A percentile compares a stretch with the other conserved stretches of the same genome.
Conservation (phyloP, 2,888 invertebrate genomes). For the Spatulosminthurus flaviceps region DNA sequence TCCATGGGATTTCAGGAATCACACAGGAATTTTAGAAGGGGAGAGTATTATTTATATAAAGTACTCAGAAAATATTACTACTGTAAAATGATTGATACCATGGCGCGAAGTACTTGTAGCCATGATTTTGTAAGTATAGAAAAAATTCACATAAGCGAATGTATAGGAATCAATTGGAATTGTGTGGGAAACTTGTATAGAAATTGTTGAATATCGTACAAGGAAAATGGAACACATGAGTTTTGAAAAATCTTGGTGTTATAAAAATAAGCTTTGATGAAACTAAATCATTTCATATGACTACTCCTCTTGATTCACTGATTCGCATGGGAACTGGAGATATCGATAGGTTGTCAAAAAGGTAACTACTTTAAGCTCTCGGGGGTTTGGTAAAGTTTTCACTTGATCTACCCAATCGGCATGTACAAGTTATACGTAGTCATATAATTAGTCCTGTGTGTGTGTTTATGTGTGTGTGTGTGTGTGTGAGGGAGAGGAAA, state of each 20-base stretch:
- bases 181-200: slow-evolving; percentile 18
- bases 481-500: not conserved
- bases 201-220: slow-evolving; percentile 4
- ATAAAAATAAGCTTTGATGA: not conserved
- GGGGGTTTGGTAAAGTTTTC: not conserved
- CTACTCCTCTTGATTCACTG: not conserved
- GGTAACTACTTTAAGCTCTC: not conserved
- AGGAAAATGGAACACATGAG: not conserved
- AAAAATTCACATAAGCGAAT: not conserved
- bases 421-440: not conserved
- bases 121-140: too few species aligned
- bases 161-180: slow-evolving; percentile 30
- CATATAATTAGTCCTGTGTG: not conserved
- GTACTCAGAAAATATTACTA: too few species aligned
- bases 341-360: not conserved
- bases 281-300: not conserved
- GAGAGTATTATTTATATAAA: too few species aligned
- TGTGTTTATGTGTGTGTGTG: not conserved
- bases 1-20: too few species aligned
- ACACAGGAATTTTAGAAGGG: too few species aligned
- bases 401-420: not conserved
- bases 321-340: not conserved
- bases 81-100: too few species aligned
- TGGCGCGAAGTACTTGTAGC: too few species aligned
- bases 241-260: not conserved